These are phyloP conservation scores for Girardinus metallicus DNA, from an alignment of 2,797 vertebrate species.

Conservation along the genomic window DNA sequence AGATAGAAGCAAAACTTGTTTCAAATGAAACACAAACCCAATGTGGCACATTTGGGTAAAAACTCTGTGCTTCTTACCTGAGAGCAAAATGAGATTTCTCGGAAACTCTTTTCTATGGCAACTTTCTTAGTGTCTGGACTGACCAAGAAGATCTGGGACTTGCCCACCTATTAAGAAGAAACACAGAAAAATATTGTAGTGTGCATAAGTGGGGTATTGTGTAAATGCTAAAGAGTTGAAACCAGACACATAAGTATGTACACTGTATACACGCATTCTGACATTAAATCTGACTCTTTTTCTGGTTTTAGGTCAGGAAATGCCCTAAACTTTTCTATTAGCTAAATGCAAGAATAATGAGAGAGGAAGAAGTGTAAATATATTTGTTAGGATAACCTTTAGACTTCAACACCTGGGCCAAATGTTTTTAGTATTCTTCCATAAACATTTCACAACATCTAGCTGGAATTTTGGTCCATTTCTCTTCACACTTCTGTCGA, in stretches of 20 bases:
- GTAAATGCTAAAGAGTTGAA: background rate
- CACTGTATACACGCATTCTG: background rate
- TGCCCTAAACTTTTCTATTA: background rate
- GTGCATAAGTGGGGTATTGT: background rate
- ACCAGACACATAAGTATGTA: background rate
- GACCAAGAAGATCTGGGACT: slow-evolving; percentile 95
- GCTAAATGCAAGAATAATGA: background rate
- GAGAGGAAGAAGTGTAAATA: background rate
- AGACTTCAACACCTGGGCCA: background rate
- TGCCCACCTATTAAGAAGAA: slow-evolving; percentile 86
- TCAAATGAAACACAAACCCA: background rate
- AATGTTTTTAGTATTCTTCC: background rate
- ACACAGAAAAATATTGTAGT: slow-evolving; percentile 7
- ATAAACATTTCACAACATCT: background rate
- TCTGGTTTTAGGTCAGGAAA: background rate
- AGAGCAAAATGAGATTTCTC: slow-evolving; percentile 98
- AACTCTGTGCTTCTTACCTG: slow-evolving; percentile 82
- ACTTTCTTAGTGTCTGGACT: slow-evolving; percentile 98
- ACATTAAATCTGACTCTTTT: background rate
- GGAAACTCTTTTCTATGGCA: slow-evolving; percentile 96
- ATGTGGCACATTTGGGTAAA: background rate
- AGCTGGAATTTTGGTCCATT: background rate
- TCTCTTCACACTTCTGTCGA: background rate
- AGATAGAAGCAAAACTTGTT: background rate
- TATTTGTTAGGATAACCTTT: background rate